Evolutionary conservation across 2,113 vertebrate species (phyloP).

Genomic region (Eurypyga helias): DNA sequence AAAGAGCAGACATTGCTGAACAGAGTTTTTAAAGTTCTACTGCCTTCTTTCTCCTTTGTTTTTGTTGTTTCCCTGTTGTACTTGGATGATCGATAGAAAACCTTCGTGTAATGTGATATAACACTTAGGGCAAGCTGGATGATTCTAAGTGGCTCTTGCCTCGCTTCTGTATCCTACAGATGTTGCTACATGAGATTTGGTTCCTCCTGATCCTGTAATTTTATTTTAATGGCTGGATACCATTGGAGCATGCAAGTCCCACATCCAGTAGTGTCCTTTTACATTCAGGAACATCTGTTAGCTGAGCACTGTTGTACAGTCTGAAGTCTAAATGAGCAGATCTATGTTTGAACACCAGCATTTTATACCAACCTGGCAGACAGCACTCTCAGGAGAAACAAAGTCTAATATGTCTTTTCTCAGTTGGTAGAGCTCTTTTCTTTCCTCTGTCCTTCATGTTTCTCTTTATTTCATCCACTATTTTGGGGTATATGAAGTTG

Average conservation of each 20-base stretch:
- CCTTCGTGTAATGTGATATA: neutral
- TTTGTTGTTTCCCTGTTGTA: neutral
- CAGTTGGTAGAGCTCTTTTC: neutral
- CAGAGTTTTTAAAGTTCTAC: neutral
- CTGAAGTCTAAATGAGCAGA: neutral
- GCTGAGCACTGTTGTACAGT: neutral
- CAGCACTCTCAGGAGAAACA: neutral
- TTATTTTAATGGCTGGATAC: constrained; percentile 52
- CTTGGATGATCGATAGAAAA: neutral
- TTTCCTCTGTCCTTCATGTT: neutral
- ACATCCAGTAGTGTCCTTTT: constrained; percentile 6
- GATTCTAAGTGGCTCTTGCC: neutral
- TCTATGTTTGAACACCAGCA: neutral
- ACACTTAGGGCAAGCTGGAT: neutral
- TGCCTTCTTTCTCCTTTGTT: neutral
- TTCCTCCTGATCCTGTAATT: constrained; percentile 39
- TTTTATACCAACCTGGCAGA: neutral
- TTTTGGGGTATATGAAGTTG: neutral
- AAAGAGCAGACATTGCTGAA: neutral
- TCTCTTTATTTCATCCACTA: neutral
- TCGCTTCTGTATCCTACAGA: constrained; percentile 27
- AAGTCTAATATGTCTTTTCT: neutral
- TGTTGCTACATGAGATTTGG: neutral
- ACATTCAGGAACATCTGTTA: constrained; percentile 37
- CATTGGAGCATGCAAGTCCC: neutral